phyloP scores from a whole-genome alignment of 1,140 invertebrate genomes.

The Temnothorax curvispinosus region DNA sequence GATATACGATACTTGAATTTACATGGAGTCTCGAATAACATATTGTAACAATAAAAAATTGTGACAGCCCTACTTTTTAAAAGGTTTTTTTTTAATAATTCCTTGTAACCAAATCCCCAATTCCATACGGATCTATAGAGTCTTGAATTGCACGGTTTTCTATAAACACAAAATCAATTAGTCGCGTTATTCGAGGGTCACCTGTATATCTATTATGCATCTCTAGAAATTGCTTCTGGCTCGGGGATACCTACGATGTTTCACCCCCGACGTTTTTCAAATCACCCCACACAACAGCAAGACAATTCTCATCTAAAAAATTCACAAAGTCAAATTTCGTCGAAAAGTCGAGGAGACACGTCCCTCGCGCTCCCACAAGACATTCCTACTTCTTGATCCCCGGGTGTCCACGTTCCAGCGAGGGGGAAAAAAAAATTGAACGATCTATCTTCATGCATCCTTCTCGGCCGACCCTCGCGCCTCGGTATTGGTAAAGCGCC shows the following conservation, averaged over 20 bases:
- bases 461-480: neutral
- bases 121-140: too few species aligned
- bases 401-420: neutral
- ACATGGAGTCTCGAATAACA: too few species aligned
- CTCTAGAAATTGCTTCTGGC: neutral
- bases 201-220: neutral
- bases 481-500: conserved; percentile 15
- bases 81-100: too few species aligned
- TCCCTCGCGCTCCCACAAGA: conserved; percentile 1
- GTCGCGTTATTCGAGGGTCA: too few species aligned
- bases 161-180: too few species aligned
- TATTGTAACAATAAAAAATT: too few species aligned
- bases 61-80: too few species aligned
- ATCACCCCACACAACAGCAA: neutral
- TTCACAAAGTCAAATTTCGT: conserved; percentile 31
- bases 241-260: neutral
- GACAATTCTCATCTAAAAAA: conserved; percentile 27
- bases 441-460: conserved; percentile 2
- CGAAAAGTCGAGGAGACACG: neutral
- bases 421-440: neutral
- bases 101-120: too few species aligned
- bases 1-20: too few species aligned
- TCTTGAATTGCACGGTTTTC: too few species aligned
- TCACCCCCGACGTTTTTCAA: neutral
- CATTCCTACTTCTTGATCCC: conserved; percentile 14